Conservation (phyloP, 2,113 vertebrate genomes). For the Syngnathus floridae region DNA sequence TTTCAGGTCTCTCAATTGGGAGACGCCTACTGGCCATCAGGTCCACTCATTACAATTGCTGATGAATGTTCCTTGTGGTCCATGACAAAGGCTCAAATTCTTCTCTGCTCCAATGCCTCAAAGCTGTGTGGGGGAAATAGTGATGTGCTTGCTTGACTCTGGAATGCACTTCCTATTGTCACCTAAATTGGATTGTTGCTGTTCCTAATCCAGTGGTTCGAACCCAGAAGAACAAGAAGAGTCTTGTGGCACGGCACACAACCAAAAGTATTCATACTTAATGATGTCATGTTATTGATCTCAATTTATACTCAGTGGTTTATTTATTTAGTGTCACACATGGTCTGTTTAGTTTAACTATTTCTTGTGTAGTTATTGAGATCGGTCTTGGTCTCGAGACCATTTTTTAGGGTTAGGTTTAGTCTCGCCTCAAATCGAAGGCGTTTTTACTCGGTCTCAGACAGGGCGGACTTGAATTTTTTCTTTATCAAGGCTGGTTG, state of each 20-base stretch:
- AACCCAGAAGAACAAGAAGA: neutral
- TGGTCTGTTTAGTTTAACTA: too few relatives aligned
- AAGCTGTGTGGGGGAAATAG: constrained; percentile 1
- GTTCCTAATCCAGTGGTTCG: neutral
- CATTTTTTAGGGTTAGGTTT: too few relatives aligned
- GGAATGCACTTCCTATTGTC: constrained; percentile 32
- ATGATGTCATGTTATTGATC: too few relatives aligned
- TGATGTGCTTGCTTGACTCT: constrained; percentile 16
- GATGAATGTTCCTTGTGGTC: constrained; percentile 27
- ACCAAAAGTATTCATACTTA: too few relatives aligned
- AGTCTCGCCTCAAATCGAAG: too few relatives aligned
- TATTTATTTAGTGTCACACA: too few relatives aligned
- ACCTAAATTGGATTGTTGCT: neutral
- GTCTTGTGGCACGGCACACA: neutral
- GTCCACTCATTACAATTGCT: constrained; percentile 36
- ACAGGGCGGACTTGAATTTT: too few relatives aligned
- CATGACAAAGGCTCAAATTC: constrained; percentile 39
- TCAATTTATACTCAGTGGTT: too few relatives aligned
- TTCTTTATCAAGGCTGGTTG: too few relatives aligned
- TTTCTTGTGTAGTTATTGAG: too few relatives aligned
- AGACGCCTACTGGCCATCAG: constrained; percentile 12
- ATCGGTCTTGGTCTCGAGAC: too few relatives aligned
- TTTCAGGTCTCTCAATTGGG: constrained; percentile 25
- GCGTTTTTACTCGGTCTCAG: too few relatives aligned
- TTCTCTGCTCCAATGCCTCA: constrained; percentile 8